A percentile compares a stretch with the other conserved stretches of the same genome.
These are phyloP conservation scores for Eudemis profundana DNA, from an alignment of 2,888 invertebrate species.

Conservation along the genomic window DNA sequence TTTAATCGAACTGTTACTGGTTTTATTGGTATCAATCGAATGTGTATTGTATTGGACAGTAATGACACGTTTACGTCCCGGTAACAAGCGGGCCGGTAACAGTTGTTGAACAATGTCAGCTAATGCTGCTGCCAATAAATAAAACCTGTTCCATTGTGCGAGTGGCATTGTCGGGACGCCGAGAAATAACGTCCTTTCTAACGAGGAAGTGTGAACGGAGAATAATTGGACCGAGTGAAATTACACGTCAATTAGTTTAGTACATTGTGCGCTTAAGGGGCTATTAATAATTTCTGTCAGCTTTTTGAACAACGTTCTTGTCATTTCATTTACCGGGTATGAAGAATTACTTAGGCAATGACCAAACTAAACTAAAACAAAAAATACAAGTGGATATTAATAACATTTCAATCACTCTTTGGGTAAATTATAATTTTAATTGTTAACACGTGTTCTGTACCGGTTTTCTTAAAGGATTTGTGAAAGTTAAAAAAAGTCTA, in stretches of 20 bases:
- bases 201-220: conserved; percentile 73
- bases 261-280: conserved; percentile 6
- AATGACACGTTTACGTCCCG: conserved; percentile 37
- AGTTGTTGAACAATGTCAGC: conserved; percentile 46
- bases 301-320: background rate
- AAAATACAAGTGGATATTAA: no score
- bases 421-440: no score
- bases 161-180: conserved; percentile 64
- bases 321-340: background rate
- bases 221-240: conserved; percentile 66
- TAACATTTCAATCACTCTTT: no score
- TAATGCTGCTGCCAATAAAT: conserved; percentile 61
- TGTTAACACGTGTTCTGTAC: no score
- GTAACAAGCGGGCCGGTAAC: conserved; percentile 44
- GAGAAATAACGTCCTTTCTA: conserved; percentile 67
- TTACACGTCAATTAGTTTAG: conserved; percentile 54
- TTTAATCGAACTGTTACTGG: conserved; percentile 20
- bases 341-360: no score
- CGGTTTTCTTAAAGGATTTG: no score
- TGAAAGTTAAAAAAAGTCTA: no score
- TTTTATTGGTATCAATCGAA: conserved; percentile 27
- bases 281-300: conserved; percentile 15
- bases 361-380: no score
- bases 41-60: conserved; percentile 35
- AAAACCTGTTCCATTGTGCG: conserved; percentile 61